Evolutionary conservation across 2,797 vertebrate genomes (phyloP).

Genomic region (Nasua narica): DNA sequence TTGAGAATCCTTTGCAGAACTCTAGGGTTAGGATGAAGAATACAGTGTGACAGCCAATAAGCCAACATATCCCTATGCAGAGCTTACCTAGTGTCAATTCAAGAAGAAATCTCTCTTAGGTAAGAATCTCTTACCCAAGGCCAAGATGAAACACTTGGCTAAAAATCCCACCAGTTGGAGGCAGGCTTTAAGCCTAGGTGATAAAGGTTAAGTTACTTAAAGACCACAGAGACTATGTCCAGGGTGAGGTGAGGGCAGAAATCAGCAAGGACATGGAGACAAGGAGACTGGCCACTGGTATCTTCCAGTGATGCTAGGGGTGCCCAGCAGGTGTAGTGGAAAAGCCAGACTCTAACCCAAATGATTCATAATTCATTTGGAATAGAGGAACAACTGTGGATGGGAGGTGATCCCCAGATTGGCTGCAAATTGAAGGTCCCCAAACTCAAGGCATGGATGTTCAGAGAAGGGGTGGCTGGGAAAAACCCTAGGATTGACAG

Average conservation of each 20-base stretch:
- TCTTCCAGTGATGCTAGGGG: background rate
- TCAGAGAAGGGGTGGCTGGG: background rate
- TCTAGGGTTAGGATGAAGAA: background rate
- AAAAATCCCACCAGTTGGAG: background rate
- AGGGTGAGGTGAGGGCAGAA: background rate
- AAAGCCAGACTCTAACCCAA: background rate
- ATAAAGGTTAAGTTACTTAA: background rate
- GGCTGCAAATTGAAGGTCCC: background rate
- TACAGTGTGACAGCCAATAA: background rate
- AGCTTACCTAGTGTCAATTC: background rate
- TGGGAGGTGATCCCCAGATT: background rate
- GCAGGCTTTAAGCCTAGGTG: background rate
- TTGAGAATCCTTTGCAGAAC: background rate
- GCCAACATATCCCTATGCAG: background rate
- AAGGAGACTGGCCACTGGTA: background rate
- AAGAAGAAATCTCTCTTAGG: background rate
- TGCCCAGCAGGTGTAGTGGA: background rate
- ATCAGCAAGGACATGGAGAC: background rate
- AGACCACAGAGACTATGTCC: background rate
- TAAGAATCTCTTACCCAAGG: background rate
- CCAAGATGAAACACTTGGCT: background rate
- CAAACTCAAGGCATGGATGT: background rate
- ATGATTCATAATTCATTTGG: background rate
- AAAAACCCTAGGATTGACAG: background rate
- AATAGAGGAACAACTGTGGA: background rate